Evolutionary conservation across 2,888 invertebrate genomes (phyloP), one percentile per base, ranked within the genome.

Genomic region (Netelia melanura): DNA sequence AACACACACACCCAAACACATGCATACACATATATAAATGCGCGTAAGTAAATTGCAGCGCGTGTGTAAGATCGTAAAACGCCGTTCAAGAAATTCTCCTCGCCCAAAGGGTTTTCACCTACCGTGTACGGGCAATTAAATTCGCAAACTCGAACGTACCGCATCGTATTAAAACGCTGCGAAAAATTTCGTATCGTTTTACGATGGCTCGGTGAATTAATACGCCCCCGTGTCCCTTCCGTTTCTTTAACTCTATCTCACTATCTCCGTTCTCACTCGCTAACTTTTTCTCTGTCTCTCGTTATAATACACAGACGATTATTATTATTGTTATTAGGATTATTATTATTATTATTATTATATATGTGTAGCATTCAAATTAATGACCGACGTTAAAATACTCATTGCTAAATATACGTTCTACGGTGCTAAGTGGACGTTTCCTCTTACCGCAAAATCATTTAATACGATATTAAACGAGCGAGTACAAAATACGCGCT

Each of bases 141-240:
- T 76, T 56, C 23, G 65, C 52, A 11, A 9, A 43, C 21, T 25
- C 30, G 23, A 75, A 17, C 38, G 38, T 21, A 68, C 68, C 9
- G 30, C 44, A 21, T n/a, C 21, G 30, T 17, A 21, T 58, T n/a
- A 21, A 58, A 58, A 6, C 23, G 23, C 9, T 6, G 17, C 21
- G 58, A 58, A 30, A 54, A 70, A 54, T 54, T 70, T 21, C 17
- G 17, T 54, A 65, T 65, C 56, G 30, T 56, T 72, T 72, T 72
- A 67, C 72, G 80, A 74, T 74, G 65, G 67, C 58, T 65, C 64
- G 25, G 17, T 58, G 43, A 80, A 72, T 72, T 64, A 79, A 72
- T 76, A 21, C 23, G 21, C 64, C 54, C 75, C n/a, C 64, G 23
- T 58, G 6, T 25, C 30, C 61, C 38, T 62, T 17, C 17, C 38